phyloP scores from a whole-genome alignment of 2,888 invertebrate species.

The Sarcophaga rosellei region DNA sequence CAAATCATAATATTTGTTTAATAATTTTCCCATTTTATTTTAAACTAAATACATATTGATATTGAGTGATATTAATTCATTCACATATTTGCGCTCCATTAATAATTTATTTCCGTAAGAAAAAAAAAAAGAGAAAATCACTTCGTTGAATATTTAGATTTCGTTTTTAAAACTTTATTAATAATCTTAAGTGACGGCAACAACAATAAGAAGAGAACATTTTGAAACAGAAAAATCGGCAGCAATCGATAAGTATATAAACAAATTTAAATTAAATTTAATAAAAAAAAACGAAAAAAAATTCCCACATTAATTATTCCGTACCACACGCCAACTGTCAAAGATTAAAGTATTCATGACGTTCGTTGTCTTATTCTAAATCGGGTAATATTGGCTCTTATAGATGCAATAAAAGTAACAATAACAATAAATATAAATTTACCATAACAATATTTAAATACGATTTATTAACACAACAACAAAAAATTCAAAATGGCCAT shows the following conservation, averaged over 20 bases:
- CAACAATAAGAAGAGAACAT: background rate
- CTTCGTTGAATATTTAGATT: background rate
- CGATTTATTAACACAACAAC: conserved; percentile 22
- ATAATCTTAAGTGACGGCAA: background rate
- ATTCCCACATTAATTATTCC: conserved; percentile 43
- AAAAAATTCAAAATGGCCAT: background rate
- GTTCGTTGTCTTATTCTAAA: background rate
- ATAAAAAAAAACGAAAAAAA: background rate
- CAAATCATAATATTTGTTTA: too few relatives aligned
- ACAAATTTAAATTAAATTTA: background rate
- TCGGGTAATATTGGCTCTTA: conserved; percentile 2
- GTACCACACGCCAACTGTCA: conserved; percentile 39
- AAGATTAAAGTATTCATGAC: background rate
- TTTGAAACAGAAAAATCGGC: background rate
- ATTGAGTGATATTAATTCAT: too few relatives aligned
- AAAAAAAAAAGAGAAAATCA: background rate
- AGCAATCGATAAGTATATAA: background rate
- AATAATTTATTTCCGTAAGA: conserved; percentile 8
- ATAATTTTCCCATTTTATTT: too few relatives aligned
- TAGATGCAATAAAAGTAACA: background rate
- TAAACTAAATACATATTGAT: too few relatives aligned
- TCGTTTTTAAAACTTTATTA: background rate
- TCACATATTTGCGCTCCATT: background rate
- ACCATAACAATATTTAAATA: conserved; percentile 23
- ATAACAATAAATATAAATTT: conserved; percentile 1